Percentiles rank a stretch among this genome's conserved stretches.
Evolutionary conservation across 2,888 invertebrate species (phyloP).

Genomic region (Parelbella ahira): DNA sequence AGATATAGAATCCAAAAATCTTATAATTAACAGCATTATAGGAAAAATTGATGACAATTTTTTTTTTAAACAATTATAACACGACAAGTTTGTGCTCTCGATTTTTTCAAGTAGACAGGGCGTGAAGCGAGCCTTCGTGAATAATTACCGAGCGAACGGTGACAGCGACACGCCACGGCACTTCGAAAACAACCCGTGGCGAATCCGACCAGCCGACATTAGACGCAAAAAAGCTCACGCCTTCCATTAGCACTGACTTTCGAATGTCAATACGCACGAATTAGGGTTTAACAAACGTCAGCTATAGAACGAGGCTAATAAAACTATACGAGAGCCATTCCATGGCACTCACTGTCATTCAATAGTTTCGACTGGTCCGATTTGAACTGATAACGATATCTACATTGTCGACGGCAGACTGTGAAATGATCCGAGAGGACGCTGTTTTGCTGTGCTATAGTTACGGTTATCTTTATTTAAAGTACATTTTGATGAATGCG

Average conservation of each 20-base stretch:
- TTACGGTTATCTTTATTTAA: conserved; percentile 8
- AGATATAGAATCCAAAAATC: no score
- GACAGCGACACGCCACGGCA: conserved; percentile 68
- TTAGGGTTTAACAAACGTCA: conserved; percentile 61
- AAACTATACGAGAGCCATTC: conserved; percentile 46
- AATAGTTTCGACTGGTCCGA: conserved; percentile 19
- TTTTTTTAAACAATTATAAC: no score
- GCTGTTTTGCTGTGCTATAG: no score
- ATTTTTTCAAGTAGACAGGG: conserved; percentile 51
- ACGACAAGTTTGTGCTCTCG: conserved; percentile 24
- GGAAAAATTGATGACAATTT: no score
- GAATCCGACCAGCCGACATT: conserved; percentile 66
- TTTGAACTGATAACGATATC: conserved; percentile 23
- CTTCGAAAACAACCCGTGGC: conserved; percentile 60
- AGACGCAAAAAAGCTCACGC: conserved; percentile 70
- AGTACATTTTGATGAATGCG: background rate
- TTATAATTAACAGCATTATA: no score
- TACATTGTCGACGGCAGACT: conserved; percentile 18
- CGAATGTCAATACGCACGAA: conserved; percentile 75
- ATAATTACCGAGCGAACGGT: conserved; percentile 66
- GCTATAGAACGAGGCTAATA: conserved; percentile 37
- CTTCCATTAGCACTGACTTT: conserved; percentile 72
- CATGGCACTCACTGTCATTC: conserved; percentile 33
- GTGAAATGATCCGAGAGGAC: conserved; percentile 12
- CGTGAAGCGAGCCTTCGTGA: conserved; percentile 59